Evolutionary conservation across 92 coral and sea anemone species (phyloP), one percentile per base, ranked within the genome.

Genomic region (Phenganax subtilis): DNA sequence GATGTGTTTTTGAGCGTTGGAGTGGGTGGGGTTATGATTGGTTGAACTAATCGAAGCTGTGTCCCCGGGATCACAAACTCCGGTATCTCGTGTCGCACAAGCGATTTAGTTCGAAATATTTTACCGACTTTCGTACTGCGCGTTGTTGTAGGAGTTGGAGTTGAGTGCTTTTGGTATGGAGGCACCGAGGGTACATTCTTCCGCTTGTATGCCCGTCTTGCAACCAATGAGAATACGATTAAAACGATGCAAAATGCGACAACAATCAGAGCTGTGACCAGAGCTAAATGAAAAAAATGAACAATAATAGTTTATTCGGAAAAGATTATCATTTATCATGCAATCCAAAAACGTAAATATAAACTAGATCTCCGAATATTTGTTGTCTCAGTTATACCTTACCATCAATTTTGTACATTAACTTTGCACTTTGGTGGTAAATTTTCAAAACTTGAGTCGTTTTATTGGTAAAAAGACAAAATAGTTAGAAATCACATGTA

Each of bases 31-130:
- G 65, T 64, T 54, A 79, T 64, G 27, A 79, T 64, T 6, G 83
- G 83, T 25, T 79, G 83, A 28, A 79, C 83, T 44, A 79, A 15
- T 0, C 74, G 72, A 8, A 79, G 37, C 52, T 79, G 74, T 64
- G 83, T 79, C 12, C 74, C 83, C 51, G 83, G 83, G 64, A 79
- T 79, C 3, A 79, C 83, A 27, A 79, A 79, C 62, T 79, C 83
- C 7, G 83, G 83, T 31, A 79, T 79, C 61, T 79, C 73, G 11
- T 54, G 27, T 55, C 74, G 83, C 7, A 63, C 14, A 7, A 20
- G 51, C 7, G 83, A 79, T 64, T 64, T 79, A 69, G 60, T 65
- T 63, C 74, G 54, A 15, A 76, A 76, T 8, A 56, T 11, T 51
- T 65, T 64, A 12, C 56, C 6, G 15, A 8, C 53, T 9, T 69